These are phyloP conservation scores for Molothrus ater DNA, from an alignment of 2,797 vertebrate species.

Conservation along the genomic window DNA sequence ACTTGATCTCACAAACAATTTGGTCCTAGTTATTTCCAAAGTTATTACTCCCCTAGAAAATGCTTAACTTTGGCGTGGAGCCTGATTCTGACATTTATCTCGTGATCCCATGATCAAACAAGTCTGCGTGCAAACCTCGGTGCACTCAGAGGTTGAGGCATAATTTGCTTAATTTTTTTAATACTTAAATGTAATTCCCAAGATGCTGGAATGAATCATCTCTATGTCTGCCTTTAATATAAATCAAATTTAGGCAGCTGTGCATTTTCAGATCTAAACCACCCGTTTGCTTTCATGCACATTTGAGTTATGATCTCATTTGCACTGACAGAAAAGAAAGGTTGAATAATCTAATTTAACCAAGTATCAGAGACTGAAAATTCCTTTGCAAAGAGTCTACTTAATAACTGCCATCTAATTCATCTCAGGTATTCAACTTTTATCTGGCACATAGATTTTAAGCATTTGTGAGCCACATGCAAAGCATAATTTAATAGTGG, in stretches of 20 bases:
- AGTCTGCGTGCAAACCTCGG: not conserved
- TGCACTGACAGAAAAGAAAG: slow-evolving; percentile 32
- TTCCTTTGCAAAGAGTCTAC: not conserved
- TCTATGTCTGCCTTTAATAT: slow-evolving; percentile 45
- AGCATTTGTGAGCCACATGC: slow-evolving; percentile 5
- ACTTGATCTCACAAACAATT: not conserved
- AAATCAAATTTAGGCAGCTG: slow-evolving; percentile 53
- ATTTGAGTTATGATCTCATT: slow-evolving; percentile 37
- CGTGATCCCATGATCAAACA: not conserved
- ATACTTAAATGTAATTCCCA: slow-evolving; percentile 46
- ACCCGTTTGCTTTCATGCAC: slow-evolving; percentile 5
- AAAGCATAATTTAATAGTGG: not conserved
- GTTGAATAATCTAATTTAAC: slow-evolving; percentile 3
- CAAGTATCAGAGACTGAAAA: slow-evolving; percentile 6
- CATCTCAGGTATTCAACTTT: not conserved
- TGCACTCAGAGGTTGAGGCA: not conserved
- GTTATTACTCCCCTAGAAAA: not conserved
- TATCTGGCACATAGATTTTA: not conserved
- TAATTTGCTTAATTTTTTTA: slow-evolving; percentile 52
- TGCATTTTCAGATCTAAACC: slow-evolving; percentile 16
- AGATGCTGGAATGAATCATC: slow-evolving; percentile 32
- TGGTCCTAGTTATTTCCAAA: not conserved
- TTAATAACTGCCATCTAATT: slow-evolving; percentile 25
- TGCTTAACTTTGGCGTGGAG: not conserved
- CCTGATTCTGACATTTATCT: not conserved